Conservation (phyloP, 2,113 vertebrate genomes). For the Brachirus orientalis region DNA sequence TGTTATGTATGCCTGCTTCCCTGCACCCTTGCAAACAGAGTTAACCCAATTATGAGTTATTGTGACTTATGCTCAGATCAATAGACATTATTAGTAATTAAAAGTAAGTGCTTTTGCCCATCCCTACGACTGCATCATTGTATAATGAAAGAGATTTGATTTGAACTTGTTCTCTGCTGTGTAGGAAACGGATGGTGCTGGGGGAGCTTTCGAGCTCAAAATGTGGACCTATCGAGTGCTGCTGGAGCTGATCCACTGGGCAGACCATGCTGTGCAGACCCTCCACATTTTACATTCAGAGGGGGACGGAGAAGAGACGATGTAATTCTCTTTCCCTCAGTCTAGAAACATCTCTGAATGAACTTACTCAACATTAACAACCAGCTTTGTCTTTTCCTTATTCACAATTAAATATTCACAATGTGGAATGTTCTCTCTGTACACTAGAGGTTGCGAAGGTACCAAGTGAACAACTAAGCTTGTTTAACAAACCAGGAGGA, state of each 20-base stretch:
- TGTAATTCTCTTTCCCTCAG: conserved; percentile 35
- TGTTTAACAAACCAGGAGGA: conserved; percentile 50
- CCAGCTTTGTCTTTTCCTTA: conserved; percentile 43
- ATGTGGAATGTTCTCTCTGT: conserved; percentile 34
- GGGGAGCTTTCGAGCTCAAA: conserved; percentile 74
- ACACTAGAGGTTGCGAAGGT: conserved; percentile 25
- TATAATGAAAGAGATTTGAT: not conserved
- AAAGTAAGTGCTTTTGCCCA: too few relatives aligned
- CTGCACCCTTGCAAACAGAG: too few relatives aligned
- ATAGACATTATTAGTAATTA: too few relatives aligned
- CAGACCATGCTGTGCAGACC: conserved; percentile 71
- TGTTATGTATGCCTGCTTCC: too few relatives aligned
- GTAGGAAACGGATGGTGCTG: conserved; percentile 73
- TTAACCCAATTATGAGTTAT: not conserved
- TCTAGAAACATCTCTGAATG: conserved; percentile 11
- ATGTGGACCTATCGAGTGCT: conserved; percentile 82
- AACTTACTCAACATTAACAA: conserved; percentile 56
- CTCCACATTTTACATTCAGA: conserved; percentile 76
- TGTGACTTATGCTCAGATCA: not conserved
- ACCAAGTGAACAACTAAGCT: conserved; percentile 42
- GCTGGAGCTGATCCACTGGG: conserved; percentile 83
- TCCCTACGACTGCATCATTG: not conserved
- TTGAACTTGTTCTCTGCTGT: conserved; percentile 9
- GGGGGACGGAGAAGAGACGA: conserved; percentile 53
- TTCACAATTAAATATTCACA: conserved; percentile 22